These are phyloP conservation scores for Antigone vipio DNA, from an alignment of 2,113 vertebrate species.

Conservation along the genomic window DNA sequence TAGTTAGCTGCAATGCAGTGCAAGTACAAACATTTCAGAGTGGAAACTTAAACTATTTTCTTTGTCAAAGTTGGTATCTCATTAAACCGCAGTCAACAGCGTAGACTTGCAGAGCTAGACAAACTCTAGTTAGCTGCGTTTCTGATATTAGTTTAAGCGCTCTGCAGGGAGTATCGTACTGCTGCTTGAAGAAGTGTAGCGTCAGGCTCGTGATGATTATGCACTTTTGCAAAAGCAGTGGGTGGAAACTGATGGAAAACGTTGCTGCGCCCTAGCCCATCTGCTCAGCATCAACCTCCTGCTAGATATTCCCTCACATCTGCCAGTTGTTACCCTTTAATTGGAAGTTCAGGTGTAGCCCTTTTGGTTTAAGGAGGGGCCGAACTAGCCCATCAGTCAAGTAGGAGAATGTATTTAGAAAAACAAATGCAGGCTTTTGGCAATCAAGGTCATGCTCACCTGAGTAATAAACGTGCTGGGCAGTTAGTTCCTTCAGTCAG, in stretches of 20 bases:
- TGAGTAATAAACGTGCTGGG: neutral
- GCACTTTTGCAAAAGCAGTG: neutral
- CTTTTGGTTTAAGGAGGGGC: slow-evolving; percentile 17
- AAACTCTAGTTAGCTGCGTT: neutral
- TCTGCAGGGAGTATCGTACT: neutral
- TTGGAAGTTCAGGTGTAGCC: slow-evolving; percentile 31
- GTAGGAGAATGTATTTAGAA: neutral
- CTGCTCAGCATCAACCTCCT: slow-evolving; percentile 47
- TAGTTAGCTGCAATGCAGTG: neutral
- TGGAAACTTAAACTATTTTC: neutral
- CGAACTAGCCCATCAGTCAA: neutral
- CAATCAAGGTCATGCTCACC: neutral
- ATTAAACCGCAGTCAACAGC: neutral
- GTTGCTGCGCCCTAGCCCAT: slow-evolving; percentile 27
- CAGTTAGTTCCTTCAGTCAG: neutral
- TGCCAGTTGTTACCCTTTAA: slow-evolving; percentile 50
- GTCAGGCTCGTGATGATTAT: neutral
- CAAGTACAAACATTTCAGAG: neutral
- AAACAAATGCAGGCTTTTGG: neutral
- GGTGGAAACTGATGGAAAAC: slow-evolving; percentile 1
- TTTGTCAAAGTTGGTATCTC: neutral
- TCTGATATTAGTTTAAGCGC: neutral
- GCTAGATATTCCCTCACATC: slow-evolving; percentile 28
- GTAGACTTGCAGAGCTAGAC: neutral
- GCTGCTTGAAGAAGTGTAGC: neutral